phyloP scores from a whole-genome alignment of 1,140 invertebrate genomes.

The Apis cerana region DNA sequence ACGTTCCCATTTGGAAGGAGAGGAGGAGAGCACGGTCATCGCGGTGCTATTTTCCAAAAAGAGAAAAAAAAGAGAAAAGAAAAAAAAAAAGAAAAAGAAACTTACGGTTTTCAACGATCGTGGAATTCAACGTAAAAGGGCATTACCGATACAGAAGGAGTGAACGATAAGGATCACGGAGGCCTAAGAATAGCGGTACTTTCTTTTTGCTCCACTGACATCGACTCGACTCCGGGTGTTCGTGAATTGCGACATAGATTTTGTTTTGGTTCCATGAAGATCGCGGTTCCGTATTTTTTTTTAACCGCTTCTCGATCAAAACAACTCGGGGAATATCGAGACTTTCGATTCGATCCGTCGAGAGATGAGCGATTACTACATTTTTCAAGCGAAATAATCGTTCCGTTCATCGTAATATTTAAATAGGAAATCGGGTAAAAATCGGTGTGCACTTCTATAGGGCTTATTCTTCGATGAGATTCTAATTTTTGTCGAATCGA shows the following conservation, averaged over 20 bases:
- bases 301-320: neutral
- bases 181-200: conserved; percentile 68
- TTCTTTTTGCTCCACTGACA: conserved; percentile 61
- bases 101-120: conserved; percentile 41
- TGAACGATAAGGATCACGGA: conserved; percentile 51
- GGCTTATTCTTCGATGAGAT: neutral
- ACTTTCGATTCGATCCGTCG: too few relatives aligned
- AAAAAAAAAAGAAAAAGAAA: neutral
- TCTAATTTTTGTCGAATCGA: conserved; percentile 14
- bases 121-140: conserved; percentile 46
- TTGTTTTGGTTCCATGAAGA: conserved; percentile 5
- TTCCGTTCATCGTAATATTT: too few relatives aligned
- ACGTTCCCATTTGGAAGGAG: too few relatives aligned
- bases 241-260: conserved; percentile 43
- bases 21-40: too few relatives aligned
- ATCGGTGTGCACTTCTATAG: too few relatives aligned
- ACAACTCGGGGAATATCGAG: neutral
- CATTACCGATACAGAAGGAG: conserved; percentile 63
- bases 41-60: neutral
- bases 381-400: too few relatives aligned
- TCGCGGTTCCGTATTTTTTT: neutral
- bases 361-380: too few relatives aligned
- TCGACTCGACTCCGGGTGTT: neutral
- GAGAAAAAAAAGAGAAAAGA: neutral
- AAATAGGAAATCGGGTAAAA: too few relatives aligned